A percentile compares a stretch with the other conserved stretches of the same genome.
Conservation (phyloP, 2,888 invertebrate genomes). For the Apotomis capreana region DNA sequence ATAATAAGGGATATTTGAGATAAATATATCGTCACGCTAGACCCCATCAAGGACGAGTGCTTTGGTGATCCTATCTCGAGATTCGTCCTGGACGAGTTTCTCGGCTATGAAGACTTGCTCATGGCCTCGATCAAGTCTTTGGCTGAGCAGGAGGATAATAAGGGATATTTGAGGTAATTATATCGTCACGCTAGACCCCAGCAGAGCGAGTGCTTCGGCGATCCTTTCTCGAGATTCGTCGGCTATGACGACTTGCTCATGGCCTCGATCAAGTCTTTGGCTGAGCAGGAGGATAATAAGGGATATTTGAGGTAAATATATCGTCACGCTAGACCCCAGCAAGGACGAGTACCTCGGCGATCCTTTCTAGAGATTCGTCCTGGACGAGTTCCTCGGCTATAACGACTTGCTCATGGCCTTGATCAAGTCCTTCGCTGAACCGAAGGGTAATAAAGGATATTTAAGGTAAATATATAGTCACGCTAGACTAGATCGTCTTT, state of each 20-base stretch:
- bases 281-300: conserved; percentile 98
- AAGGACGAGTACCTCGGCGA: conserved; percentile 96
- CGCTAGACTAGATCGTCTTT: no score
- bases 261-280: conserved; percentile 97
- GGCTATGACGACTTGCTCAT: conserved; percentile 98
- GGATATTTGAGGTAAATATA: conserved; percentile 90
- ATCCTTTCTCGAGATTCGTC: conserved; percentile 93
- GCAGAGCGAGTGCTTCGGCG: conserved; percentile 95
- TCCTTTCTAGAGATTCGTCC: conserved; percentile 92
- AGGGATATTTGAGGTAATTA: conserved; percentile 92
- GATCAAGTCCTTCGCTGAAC: conserved; percentile 96
- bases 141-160: conserved; percentile 98
- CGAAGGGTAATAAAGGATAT: conserved; percentile 98
- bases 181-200: conserved; percentile 87
- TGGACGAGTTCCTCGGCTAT: conserved; percentile 97
- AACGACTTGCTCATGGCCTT: conserved; percentile 99
- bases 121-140: conserved; percentile 98
- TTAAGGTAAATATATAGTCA: conserved; percentile 82
- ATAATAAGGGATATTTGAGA: conserved; percentile 97
- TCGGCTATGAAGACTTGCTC: conserved; percentile 98
- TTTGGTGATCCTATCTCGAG: conserved; percentile 97
- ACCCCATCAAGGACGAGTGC: conserved; percentile 94
- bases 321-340: conserved; percentile 86
- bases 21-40: conserved; percentile 67
- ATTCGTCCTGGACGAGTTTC: conserved; percentile 94